phyloP scores from a whole-genome alignment of 1,140 invertebrate genomes.

The Trichogramma pretiosum region DNA sequence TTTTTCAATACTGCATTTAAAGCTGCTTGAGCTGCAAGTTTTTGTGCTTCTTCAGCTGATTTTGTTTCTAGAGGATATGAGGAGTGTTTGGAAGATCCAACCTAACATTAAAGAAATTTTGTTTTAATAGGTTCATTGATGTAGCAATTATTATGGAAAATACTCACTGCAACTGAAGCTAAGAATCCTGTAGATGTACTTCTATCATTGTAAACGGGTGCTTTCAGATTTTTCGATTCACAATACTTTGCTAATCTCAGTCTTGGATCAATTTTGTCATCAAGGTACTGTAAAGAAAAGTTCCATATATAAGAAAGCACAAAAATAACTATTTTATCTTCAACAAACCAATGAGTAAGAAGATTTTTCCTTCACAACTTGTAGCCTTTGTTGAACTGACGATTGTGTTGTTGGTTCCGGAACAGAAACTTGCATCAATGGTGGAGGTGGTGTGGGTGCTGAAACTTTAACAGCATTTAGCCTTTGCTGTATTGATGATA shows the following conservation, averaged over 20 bases:
- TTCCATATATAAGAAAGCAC: constrained; percentile 1
- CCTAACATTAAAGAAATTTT: constrained; percentile 28
- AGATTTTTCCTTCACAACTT: not conserved
- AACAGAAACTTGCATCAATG: not conserved
- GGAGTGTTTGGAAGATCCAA: constrained; percentile 41
- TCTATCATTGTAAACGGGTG: constrained; percentile 25
- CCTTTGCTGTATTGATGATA: too few species aligned
- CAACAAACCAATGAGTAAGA: not conserved
- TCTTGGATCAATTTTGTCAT: constrained; percentile 20
- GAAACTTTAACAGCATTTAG: too few species aligned
- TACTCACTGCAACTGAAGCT: constrained; percentile 24
- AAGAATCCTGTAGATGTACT: constrained; percentile 25
- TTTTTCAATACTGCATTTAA: constrained; percentile 36
- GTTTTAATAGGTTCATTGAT: constrained; percentile 4
- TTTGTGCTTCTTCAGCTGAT: constrained; percentile 44
- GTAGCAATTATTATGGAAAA: not conserved
- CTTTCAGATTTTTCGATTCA: constrained; percentile 13
- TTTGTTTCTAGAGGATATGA: constrained; percentile 53
- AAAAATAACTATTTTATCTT: not conserved
- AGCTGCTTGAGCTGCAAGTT: constrained; percentile 47
- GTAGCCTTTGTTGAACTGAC: not conserved
- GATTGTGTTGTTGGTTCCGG: not conserved
- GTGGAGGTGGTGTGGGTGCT: too few species aligned
- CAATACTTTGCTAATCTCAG: constrained; percentile 16
- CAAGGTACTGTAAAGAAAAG: not conserved